phyloP scores from a whole-genome alignment of 2,888 invertebrate species.

The Bembecia ichneumoniformis region DNA sequence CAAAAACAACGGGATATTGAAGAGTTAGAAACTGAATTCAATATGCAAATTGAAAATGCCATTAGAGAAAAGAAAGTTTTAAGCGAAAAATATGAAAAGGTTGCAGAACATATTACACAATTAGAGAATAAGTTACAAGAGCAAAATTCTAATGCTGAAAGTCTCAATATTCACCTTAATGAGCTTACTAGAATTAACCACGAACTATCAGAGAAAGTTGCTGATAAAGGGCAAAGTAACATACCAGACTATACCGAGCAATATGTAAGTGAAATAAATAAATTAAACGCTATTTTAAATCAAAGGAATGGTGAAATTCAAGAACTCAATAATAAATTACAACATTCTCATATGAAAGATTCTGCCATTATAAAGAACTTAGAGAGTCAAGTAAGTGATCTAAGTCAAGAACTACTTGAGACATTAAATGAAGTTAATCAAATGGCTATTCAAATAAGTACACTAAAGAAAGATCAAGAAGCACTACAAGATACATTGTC shows the following conservation, averaged over 20 bases:
- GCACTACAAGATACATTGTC: slow-evolving; percentile 28
- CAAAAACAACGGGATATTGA: slow-evolving; percentile 58
- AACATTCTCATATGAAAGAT: slow-evolving; percentile 31
- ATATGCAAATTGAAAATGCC: slow-evolving; percentile 55
- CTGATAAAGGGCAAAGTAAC: slow-evolving; percentile 18
- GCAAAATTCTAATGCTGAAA: slow-evolving; percentile 41
- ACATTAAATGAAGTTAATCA: slow-evolving; percentile 23
- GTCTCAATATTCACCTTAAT: slow-evolving; percentile 36
- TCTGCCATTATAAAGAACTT: slow-evolving; percentile 25
- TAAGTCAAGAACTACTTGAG: slow-evolving; percentile 36
- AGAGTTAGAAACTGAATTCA: slow-evolving; percentile 58
- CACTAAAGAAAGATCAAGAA: slow-evolving; percentile 31
- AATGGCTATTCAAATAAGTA: slow-evolving; percentile 23
- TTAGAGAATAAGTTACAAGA: slow-evolving; percentile 46
- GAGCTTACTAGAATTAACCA: slow-evolving; percentile 47
- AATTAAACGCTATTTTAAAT: slow-evolving; percentile 61
- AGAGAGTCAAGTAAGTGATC: slow-evolving; percentile 39
- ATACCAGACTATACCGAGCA: slow-evolving; percentile 61
- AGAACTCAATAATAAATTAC: slow-evolving; percentile 35
- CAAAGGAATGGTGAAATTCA: slow-evolving; percentile 63
- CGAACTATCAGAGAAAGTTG: slow-evolving; percentile 32
- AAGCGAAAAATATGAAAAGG: slow-evolving; percentile 57
- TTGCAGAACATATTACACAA: slow-evolving; percentile 59
- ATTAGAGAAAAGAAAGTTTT: slow-evolving; percentile 63
- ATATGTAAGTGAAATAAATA: slow-evolving; percentile 71